Conservation (phyloP, 2,888 invertebrate genomes). For the Dryomyza anilis region DNA sequence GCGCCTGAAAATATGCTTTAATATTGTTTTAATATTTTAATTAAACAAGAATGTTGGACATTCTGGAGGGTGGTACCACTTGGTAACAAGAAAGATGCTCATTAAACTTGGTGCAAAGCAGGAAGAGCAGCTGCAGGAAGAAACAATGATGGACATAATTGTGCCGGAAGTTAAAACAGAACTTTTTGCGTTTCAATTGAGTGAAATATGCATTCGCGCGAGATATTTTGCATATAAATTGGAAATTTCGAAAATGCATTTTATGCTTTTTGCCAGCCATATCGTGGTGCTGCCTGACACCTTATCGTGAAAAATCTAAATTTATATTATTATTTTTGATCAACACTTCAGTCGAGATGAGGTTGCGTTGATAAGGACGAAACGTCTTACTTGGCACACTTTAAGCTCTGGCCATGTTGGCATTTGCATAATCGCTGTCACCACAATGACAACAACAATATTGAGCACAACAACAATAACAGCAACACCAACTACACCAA, state of each 20-base stretch:
- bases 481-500: background rate
- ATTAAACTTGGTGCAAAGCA: slow-evolving; percentile 13
- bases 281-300: background rate
- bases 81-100: background rate
- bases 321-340: background rate
- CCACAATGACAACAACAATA: background rate
- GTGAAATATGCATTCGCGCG: slow-evolving; percentile 13
- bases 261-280: background rate
- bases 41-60: background rate
- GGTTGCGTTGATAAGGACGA: no score
- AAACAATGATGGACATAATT: no score
- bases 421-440: slow-evolving; percentile 25
- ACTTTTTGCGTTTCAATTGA: slow-evolving; percentile 18
- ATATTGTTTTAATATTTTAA: slow-evolving; percentile 1
- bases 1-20: slow-evolving; percentile 1
- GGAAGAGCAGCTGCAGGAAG: background rate
- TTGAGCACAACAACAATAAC: no score
- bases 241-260: slow-evolving; percentile 19
- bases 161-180: background rate
- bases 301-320: slow-evolving; percentile 5
- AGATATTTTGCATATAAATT: slow-evolving; percentile 25
- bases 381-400: background rate
- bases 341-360: background rate
- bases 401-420: background rate
- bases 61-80: background rate